Percentiles rank a stretch among this genome's conserved stretches.
Evolutionary conservation across 2,797 vertebrate genomes (phyloP).

Genomic region (Neomorphus geoffroyi): DNA sequence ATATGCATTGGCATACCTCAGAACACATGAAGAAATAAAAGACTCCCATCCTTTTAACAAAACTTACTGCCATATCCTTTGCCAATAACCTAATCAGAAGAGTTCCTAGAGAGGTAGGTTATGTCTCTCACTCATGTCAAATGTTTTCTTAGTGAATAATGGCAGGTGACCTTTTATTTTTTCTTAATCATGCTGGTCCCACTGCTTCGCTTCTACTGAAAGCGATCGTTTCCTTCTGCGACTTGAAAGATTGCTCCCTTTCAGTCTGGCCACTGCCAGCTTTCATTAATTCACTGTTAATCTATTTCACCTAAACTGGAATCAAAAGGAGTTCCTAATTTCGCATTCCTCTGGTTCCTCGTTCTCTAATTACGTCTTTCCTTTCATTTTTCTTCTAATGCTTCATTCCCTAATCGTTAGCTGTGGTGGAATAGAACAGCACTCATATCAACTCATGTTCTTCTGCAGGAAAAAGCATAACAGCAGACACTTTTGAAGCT

Average conservation of each 20-base stretch:
- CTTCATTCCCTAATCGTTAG: not conserved
- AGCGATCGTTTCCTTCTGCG: not conserved
- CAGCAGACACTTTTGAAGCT: not conserved
- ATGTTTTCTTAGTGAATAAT: not conserved
- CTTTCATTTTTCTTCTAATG: not conserved
- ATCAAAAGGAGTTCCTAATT: not conserved
- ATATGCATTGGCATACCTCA: not conserved
- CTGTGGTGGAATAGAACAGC: not conserved
- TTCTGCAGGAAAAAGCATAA: not conserved
- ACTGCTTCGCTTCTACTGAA: constrained; percentile 4
- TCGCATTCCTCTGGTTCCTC: not conserved
- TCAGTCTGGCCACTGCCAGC: not conserved
- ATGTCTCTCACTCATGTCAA: not conserved
- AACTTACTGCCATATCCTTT: not conserved
- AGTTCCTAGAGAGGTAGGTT: not conserved
- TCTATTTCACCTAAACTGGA: not conserved
- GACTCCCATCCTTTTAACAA: not conserved
- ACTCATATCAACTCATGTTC: not conserved
- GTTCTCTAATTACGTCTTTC: not conserved
- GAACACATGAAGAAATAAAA: not conserved
- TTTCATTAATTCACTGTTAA: not conserved
- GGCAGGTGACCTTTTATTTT: not conserved
- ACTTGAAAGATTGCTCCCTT: not conserved
- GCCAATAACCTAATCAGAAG: not conserved
- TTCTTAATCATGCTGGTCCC: not conserved